Evolutionary conservation across 1,140 invertebrate species (phyloP).

Genomic region (Pseudoatta argentina): DNA sequence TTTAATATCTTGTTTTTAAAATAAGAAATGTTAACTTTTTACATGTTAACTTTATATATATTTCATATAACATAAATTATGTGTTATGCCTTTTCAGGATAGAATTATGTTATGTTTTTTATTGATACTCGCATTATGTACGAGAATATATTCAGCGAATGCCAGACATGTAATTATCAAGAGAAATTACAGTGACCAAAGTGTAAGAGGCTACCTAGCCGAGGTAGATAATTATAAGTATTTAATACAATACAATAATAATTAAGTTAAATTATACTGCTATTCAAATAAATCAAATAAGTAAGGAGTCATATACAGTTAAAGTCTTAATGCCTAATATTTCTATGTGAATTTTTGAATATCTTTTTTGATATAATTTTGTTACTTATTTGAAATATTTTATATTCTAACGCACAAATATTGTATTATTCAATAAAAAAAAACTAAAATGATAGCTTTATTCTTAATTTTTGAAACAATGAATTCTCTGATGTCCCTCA

Average conservation of each 20-base stretch:
- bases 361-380: neutral
- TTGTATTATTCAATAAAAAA: neutral
- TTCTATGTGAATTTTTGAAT: no score
- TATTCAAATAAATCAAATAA: no score
- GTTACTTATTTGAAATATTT: neutral
- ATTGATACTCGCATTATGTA: conserved; percentile 72
- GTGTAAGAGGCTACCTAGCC: conserved; percentile 92
- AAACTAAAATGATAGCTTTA: neutral
- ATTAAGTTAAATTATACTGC: no score
- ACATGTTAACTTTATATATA: neutral
- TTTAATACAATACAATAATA: neutral
- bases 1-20: neutral
- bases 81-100: conserved; percentile 64
- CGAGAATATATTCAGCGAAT: conserved; percentile 73
- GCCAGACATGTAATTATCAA: conserved; percentile 86
- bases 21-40: neutral
- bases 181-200: conserved; percentile 92
- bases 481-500: conserved; percentile 79
- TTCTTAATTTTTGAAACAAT: no score
- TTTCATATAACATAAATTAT: neutral
- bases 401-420: neutral
- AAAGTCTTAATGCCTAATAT: no score
- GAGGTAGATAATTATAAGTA: conserved; percentile 87
- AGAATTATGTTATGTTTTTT: conserved; percentile 67
- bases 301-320: no score